These are phyloP conservation scores for Drosophila erecta DNA, from an alignment of 1,140 invertebrate species.

Conservation along the genomic window DNA sequence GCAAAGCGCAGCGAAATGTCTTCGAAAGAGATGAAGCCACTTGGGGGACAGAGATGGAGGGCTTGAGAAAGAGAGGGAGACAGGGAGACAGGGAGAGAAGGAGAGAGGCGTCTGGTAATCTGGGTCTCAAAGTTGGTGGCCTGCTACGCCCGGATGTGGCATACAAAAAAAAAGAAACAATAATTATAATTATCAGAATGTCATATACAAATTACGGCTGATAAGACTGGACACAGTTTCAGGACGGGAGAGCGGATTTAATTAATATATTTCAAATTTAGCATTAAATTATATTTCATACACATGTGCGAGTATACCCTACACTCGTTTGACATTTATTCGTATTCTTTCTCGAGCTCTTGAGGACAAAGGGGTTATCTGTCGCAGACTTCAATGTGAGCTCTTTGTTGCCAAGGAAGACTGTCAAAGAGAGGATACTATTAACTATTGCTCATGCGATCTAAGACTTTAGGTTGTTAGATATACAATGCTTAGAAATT, in stretches of 20 bases:
- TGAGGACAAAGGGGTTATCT: constrained; percentile 76
- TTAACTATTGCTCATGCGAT: too few relatives aligned
- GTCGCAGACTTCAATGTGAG: constrained; percentile 54
- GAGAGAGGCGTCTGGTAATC: constrained; percentile 48
- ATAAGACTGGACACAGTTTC: constrained; percentile 50
- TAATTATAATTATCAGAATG: constrained; percentile 42
- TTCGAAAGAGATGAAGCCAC: constrained; percentile 2
- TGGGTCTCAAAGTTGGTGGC: constrained; percentile 62
- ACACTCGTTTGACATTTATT: too few relatives aligned
- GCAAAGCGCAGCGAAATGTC: constrained; percentile 54
- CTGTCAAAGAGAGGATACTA: background rate
- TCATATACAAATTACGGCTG: constrained; percentile 65
- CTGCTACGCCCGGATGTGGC: constrained; percentile 70
- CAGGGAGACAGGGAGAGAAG: too few relatives aligned
- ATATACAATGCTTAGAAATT: too few relatives aligned
- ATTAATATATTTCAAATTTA: constrained; percentile 76
- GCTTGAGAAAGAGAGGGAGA: background rate
- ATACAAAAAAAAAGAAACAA: constrained; percentile 34
- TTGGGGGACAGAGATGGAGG: background rate
- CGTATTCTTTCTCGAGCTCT: constrained; percentile 3
- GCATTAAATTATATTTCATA: constrained; percentile 64
- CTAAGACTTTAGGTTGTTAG: background rate
- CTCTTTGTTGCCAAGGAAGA: constrained; percentile 57
- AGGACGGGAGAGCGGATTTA: constrained; percentile 32
- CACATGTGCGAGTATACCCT: background rate